A percentile compares a stretch with the other conserved stretches of the same genome.
These are phyloP conservation scores for Tolypeutes matacus DNA, from an alignment of 2,797 vertebrate species.

Conservation along the genomic window DNA sequence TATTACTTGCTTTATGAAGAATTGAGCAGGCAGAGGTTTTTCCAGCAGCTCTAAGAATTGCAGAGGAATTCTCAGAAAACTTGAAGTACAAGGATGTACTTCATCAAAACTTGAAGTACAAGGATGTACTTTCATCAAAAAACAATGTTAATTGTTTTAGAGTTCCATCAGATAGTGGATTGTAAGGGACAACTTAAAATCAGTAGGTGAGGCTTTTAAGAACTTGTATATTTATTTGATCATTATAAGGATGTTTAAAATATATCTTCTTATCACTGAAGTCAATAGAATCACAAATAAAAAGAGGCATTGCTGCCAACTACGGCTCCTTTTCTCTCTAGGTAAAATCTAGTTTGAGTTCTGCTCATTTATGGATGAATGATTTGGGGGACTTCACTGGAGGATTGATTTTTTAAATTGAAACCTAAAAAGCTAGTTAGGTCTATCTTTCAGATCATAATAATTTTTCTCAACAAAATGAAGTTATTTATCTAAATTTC, in stretches of 20 bases:
- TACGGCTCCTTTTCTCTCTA: background rate
- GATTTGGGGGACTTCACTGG: slow-evolving; percentile 42
- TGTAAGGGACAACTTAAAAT: background rate
- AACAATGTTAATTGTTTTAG: background rate
- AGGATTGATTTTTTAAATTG: slow-evolving; percentile 78
- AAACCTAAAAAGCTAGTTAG: slow-evolving; percentile 63
- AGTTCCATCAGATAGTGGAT: background rate
- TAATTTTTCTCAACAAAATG: slow-evolving; percentile 77
- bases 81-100: background rate
- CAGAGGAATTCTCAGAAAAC: background rate
- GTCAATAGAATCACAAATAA: background rate
- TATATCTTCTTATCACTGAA: slow-evolving; percentile 1
- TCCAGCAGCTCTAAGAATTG: background rate
- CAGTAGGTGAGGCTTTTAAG: background rate
- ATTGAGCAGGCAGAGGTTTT: background rate
- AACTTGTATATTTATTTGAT: slow-evolving; percentile 45
- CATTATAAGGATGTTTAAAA: background rate
- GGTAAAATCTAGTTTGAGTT: slow-evolving; percentile 28
- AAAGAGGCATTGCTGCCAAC: background rate
- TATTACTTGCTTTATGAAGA: slow-evolving; percentile 23
- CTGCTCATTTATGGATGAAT: slow-evolving; percentile 58
- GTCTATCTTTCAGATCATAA: slow-evolving; percentile 75
- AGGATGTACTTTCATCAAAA: no score
- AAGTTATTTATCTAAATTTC: slow-evolving; percentile 83
- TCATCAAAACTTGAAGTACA: background rate